Percentiles rank a stretch among this genome's conserved stretches.
These are phyloP conservation scores for Mystacides longicornis DNA, from an alignment of 2,888 invertebrate species.

Conservation along the genomic window DNA sequence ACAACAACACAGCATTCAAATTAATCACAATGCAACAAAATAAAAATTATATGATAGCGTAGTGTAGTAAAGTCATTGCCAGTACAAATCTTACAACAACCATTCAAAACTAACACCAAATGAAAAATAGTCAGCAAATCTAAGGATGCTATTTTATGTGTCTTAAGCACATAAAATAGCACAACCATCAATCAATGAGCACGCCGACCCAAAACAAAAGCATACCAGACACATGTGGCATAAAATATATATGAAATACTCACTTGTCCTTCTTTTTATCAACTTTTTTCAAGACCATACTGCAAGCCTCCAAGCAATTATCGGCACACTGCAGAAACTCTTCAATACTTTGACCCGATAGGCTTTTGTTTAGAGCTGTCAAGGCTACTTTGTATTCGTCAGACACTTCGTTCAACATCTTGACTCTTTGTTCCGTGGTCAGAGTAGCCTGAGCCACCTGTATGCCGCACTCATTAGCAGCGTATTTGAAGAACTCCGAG, in stretches of 20 bases:
- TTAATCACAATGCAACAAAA: too few relatives aligned
- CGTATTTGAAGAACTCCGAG: constrained; percentile 69
- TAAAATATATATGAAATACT: background rate
- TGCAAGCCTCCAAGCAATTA: constrained; percentile 59
- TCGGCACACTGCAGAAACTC: constrained; percentile 74
- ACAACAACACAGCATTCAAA: too few relatives aligned
- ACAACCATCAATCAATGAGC: too few relatives aligned
- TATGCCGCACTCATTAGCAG: constrained; percentile 66
- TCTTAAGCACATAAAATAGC: too few relatives aligned
- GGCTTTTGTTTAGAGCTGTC: constrained; percentile 57
- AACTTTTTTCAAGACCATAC: constrained; percentile 76
- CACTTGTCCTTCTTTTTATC: constrained; percentile 81
- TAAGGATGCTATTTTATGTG: too few relatives aligned
- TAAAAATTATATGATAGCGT: too few relatives aligned
- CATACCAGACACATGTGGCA: too few relatives aligned
- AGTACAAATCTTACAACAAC: too few relatives aligned
- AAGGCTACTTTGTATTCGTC: constrained; percentile 62
- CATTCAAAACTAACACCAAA: too few relatives aligned
- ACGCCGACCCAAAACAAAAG: too few relatives aligned
- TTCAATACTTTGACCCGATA: constrained; percentile 65
- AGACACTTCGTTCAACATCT: constrained; percentile 61
- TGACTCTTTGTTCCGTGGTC: constrained; percentile 59
- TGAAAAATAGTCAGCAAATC: too few relatives aligned
- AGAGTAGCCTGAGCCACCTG: constrained; percentile 53
- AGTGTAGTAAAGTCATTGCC: too few relatives aligned